Conservation (phyloP, 1,140 invertebrate genomes). For the Aphelinus certus region DNA sequence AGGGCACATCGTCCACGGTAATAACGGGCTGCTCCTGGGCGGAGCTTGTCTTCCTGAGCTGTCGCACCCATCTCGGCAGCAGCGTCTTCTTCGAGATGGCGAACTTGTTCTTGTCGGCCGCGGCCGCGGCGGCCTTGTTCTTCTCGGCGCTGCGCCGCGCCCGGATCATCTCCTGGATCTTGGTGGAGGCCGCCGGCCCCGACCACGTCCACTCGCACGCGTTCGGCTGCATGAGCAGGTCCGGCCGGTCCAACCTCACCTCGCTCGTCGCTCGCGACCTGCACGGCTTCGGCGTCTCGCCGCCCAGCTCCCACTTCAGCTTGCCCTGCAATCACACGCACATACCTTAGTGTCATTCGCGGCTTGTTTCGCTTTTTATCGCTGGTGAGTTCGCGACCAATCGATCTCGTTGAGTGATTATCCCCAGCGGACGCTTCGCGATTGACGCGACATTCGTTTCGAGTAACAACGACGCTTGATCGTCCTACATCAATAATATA, state of each 20-base stretch:
- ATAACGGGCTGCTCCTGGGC: constrained; percentile 39
- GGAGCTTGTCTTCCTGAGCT: constrained; percentile 52
- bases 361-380: too few relatives aligned
- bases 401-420: too few relatives aligned
- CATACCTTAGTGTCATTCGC: too few relatives aligned
- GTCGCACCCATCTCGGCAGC: constrained; percentile 56
- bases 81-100: constrained; percentile 48
- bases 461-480: too few relatives aligned
- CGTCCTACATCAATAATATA: too few relatives aligned
- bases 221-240: constrained; percentile 57
- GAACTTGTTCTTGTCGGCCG: neutral
- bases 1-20: too few relatives aligned
- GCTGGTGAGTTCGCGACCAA: too few relatives aligned
- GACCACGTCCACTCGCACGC: constrained; percentile 75
- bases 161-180: constrained; percentile 68
- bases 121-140: constrained; percentile 44
- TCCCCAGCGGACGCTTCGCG: too few relatives aligned
- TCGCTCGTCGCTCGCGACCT: constrained; percentile 67
- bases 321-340: neutral
- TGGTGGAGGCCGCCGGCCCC: constrained; percentile 70
- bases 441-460: too few relatives aligned
- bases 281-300: constrained; percentile 50
- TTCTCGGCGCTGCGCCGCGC: constrained; percentile 47
- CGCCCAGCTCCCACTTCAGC: constrained; percentile 62
- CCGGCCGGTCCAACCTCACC: constrained; percentile 59